A percentile compares a stretch with the other conserved stretches of the same genome.
phyloP scores from a whole-genome alignment of 1,140 invertebrate genomes.

The Sarcophaga bullata region DNA sequence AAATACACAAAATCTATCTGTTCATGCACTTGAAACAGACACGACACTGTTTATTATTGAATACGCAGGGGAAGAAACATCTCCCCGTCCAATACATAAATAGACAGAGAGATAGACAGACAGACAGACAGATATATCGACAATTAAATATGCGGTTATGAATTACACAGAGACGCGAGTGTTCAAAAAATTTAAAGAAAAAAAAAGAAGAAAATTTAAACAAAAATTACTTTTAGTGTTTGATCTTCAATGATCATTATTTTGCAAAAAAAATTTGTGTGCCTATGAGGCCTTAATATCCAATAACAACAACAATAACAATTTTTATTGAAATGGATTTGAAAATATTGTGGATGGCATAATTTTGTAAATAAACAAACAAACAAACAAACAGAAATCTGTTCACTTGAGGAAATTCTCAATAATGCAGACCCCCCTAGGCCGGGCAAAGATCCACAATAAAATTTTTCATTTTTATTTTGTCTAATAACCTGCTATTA shows the following conservation, averaged over 20 bases:
- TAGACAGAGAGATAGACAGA: not conserved
- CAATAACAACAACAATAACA: not conserved
- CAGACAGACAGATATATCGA: not conserved
- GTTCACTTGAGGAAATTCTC: too few species aligned
- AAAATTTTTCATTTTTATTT: too few species aligned
- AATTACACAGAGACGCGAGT: not conserved
- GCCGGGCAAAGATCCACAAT: too few species aligned
- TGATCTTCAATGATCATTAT: not conserved
- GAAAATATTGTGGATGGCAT: not conserved
- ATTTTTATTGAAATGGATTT: not conserved
- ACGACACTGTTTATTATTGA: not conserved
- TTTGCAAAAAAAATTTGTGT: not conserved
- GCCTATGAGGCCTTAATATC: too few species aligned
- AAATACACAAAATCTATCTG: not conserved
- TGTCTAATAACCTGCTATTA: too few species aligned
- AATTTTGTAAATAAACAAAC: not conserved
- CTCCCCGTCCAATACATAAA: not conserved
- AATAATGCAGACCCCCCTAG: too few species aligned
- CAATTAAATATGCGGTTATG: not conserved
- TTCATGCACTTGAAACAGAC: constrained; percentile 14
- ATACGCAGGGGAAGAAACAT: not conserved
- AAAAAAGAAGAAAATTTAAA: too few species aligned
- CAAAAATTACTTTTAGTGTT: not conserved
- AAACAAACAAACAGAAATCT: not conserved
- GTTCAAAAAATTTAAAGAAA: too few species aligned